A percentile compares a stretch with the other conserved stretches of the same genome.
phyloP scores from a whole-genome alignment of 2,888 invertebrate genomes.

The Lithophane socia region DNA sequence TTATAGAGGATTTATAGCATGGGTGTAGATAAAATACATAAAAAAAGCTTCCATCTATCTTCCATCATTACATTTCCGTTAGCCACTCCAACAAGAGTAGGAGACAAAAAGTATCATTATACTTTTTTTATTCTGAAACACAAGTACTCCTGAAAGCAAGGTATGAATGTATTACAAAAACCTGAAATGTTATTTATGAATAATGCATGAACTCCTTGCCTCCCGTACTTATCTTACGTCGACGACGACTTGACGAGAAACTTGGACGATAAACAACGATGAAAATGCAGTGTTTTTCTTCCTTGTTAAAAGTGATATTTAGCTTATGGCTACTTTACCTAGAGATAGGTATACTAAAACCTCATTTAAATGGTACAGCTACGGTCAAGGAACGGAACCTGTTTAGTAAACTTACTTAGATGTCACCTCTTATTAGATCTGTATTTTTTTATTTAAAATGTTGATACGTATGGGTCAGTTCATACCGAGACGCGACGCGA shows the following conservation, averaged over 20 bases:
- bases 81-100: not conserved
- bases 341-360: too few species aligned
- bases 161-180: slow-evolving; percentile 27
- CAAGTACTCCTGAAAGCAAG: slow-evolving; percentile 1
- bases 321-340: not conserved
- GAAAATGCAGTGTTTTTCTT: slow-evolving; percentile 23
- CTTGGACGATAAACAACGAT: slow-evolving; percentile 13
- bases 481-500: too few species aligned
- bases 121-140: not conserved
- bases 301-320: not conserved
- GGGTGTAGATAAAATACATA: too few species aligned
- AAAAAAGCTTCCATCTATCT: too few species aligned
- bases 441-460: too few species aligned
- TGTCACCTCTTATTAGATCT: too few species aligned
- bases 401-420: too few species aligned
- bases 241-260: slow-evolving; percentile 10
- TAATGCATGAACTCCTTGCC: slow-evolving; percentile 16
- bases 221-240: not conserved
- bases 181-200: slow-evolving; percentile 26
- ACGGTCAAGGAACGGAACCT: too few species aligned
- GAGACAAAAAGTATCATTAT: not conserved
- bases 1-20: too few species aligned
- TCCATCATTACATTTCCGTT: too few species aligned
- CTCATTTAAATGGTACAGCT: too few species aligned
- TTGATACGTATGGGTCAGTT: too few species aligned